Evolutionary conservation across 1,140 invertebrate genomes (phyloP), one percentile per base, ranked within the genome.

Genomic region (Pogonognathellus flavescens): DNA sequence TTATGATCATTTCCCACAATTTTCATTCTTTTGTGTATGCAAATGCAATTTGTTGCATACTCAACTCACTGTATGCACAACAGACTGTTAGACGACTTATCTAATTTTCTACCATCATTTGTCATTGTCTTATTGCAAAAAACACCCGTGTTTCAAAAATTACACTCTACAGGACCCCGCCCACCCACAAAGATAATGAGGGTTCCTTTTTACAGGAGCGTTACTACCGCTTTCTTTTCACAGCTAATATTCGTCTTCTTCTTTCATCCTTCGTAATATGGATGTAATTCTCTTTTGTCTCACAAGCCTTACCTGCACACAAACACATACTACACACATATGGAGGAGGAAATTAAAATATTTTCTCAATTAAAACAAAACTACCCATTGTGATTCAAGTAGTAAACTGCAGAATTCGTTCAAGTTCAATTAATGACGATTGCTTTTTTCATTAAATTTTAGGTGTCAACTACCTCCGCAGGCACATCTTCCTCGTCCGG

Each of bases 401-500:
- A 50, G 49, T 55, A 55, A 16, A 20, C 14, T 57, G 11, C 13
- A 81, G 8, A 20, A 57, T 22, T 25, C 11, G 11, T 3, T n/a
- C 9, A 76, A 76, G 41, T 76, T 50, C 70, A 76, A 41, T 41
- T 76, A 76, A 76, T n/a, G n/a, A 57, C 22, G 13, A 55, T 59
- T 55, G 9, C 18, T 55, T 16, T 53, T 14, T 80, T 80, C 11
- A 55, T 82, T 25, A 25, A 2, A 25, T 82, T 83, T 83, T 31
- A 83, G 82, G 59, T 83, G 55, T 83, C 82, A 52, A 83, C 80
- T 55, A 59, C 80, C 55, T 53, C 80, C 52, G 55, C 80, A 16
- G 53, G 80, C 55, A 55, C 80, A 31, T 55, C 80, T 57, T 53
- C 50, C n/a, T 13, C 80, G 13, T 16, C 55, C 22, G 80, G 50